Base-by-base conservation (phyloP, 1,140 invertebrate genomes). In the Archegozetes longisetosus region DNA sequence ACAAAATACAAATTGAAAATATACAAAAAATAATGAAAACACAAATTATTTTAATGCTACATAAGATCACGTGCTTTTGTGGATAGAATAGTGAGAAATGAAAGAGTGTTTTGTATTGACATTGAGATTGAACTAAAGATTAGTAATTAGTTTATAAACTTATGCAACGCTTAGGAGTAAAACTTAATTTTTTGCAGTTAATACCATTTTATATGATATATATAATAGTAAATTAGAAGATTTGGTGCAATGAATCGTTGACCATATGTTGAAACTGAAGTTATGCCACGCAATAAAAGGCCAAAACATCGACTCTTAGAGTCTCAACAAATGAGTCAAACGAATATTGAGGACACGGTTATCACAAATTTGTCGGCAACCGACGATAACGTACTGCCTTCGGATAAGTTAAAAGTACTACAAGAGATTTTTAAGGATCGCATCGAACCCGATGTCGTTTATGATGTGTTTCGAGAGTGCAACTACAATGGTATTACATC, bases 391-490 rank as follows among this genome's bases (percentile, higher is more conserved):
- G 50, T 22, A n/a, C 4, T n/a, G n/a, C 50, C 6, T 9, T 9
- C n/a, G 50, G 50, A 51, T 12, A 57, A 54, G 2, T 22, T 62
- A 6, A 29, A 48, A 48, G 47, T 28, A 23, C 20, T 62, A 20
- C 49, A 53, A 3, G 61, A 62, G 9, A 62, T 62, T 22, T 62
- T 62, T 54, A 12, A 28, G 13, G 40, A 49, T 3, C 51, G 46
- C 46, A n/a, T 58, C 6, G 55, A 62, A 22, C 14, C 32, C 17
- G 51, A 62, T 25, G 55, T 62, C 6, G 50, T 62, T n/a, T 4
- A 22, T 14, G 58, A 53, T 54, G 25, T 62, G 3, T 62, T 53
- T 52, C 53, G 50, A 1, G 61, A 62, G 26, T 53, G 61, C 48
- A n/a, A 23, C 27, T 53, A 25, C 27, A 26, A 62, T 54, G 29